A percentile compares a stretch with the other conserved stretches of the same genome.
Conservation (phyloP, 2,888 invertebrate species). For the Polylopha cassiicola region DNA sequence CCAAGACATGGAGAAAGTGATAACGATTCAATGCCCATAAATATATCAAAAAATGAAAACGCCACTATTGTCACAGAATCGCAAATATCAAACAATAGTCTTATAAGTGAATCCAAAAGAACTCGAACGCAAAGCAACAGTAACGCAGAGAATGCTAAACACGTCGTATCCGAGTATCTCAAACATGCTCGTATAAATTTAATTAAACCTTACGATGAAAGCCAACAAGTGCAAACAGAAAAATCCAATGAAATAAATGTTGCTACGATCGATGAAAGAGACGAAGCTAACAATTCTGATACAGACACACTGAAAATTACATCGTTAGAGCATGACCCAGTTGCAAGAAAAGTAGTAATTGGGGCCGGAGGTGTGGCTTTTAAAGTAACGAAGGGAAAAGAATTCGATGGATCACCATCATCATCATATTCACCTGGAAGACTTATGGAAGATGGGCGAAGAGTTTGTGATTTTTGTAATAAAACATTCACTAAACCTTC, state of each 20-base stretch:
- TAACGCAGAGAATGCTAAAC: slow-evolving; percentile 77
- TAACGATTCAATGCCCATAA: slow-evolving; percentile 27
- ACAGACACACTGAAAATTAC: slow-evolving; percentile 52
- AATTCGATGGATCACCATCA: slow-evolving; percentile 54
- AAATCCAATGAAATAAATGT: slow-evolving; percentile 42
- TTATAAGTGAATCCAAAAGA: slow-evolving; percentile 43
- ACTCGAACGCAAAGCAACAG: slow-evolving; percentile 41
- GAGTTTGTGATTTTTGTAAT: slow-evolving; percentile 90
- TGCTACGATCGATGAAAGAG: slow-evolving; percentile 52
- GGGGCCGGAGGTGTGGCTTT: slow-evolving; percentile 80
- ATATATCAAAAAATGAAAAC: slow-evolving; percentile 40
- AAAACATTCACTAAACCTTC: slow-evolving; percentile 95
- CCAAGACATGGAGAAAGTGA: slow-evolving; percentile 33
- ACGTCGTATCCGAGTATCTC: slow-evolving; percentile 80
- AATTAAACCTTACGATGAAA: slow-evolving; percentile 60
- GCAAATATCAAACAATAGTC: slow-evolving; percentile 25
- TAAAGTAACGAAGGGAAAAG: slow-evolving; percentile 74
- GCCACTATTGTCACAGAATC: slow-evolving; percentile 31
- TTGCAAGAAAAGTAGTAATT: slow-evolving; percentile 79
- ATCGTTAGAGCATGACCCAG: slow-evolving; percentile 62
- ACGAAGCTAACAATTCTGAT: slow-evolving; percentile 47
- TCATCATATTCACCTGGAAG: slow-evolving; percentile 69
- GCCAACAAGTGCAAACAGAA: slow-evolving; percentile 46
- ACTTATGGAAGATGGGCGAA: slow-evolving; percentile 84
- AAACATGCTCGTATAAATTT: slow-evolving; percentile 77